Evolutionary conservation across 2,888 invertebrate species (phyloP), one percentile per base, ranked within the genome.

Genomic region (Apoda limacodes): DNA sequence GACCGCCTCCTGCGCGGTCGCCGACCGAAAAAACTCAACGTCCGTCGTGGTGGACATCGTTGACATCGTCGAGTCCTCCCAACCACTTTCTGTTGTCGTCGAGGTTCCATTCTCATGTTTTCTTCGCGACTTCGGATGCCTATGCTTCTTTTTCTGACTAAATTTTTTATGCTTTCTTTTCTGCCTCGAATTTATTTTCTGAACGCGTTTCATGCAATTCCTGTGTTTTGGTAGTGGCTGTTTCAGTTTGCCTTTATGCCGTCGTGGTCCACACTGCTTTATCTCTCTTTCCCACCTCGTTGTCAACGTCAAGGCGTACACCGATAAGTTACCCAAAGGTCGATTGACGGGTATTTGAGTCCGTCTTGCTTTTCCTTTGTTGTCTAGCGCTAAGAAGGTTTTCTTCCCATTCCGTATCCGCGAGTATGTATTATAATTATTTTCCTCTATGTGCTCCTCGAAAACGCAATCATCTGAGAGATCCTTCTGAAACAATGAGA

Each of bases 341-440:
- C 87, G 81, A 48, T 67, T 82, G 32, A 85, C 83, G 35, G 88
- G 86, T 41, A 90, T 83, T 75, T 88, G 88, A 43, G 90, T 87
- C 52, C 87, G 86, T 36, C 91, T 82, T 49, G 90, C 85, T 53
- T 85, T 84, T 13, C 92, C 92, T 41, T 83, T 76, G 45, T 87
- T 85, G 70, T 90, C 89, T 44, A 93, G 75, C 41, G 91, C 93
- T 67, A 93, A 80, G 78, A 89, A 93, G 28, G 89, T 89, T 52
- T 87, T 86, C 61, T 82, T 81, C 50, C 85, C 83, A 42, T 71
- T 82, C 43, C 75, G 66, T 70, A 88, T 85, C 64, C 88, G 86
- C 54, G 91, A 89, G 78, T 93, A 93, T 35, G 90, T 90, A 69
- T 92, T 93, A 82, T 92, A 93, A 67, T 90, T 87, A 71, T 92